phyloP scores from a whole-genome alignment of 2,888 invertebrate genomes.

The Dynastes hyllus region DNA sequence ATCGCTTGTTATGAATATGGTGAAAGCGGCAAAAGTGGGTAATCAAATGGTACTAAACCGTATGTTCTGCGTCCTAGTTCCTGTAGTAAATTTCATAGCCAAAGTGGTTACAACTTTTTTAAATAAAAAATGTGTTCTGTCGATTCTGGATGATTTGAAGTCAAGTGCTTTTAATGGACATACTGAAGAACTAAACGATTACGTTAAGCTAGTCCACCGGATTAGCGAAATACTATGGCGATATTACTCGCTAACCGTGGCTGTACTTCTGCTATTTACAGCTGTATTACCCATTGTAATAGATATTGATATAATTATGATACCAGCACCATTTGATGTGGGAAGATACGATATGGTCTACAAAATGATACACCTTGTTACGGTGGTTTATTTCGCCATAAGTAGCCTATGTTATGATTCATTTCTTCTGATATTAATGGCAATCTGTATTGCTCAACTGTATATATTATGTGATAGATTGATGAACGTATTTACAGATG shows the following conservation, averaged over 20 bases:
- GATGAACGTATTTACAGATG: not conserved
- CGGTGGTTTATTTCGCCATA: not conserved
- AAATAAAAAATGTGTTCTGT: not conserved
- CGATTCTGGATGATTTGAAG: not conserved
- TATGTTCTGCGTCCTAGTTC: not conserved
- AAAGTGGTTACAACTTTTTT: not conserved
- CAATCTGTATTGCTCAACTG: slow-evolving; percentile 8
- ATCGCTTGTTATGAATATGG: not conserved
- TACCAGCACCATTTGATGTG: slow-evolving; percentile 19
- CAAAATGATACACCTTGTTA: not conserved
- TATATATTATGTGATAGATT: slow-evolving; percentile 13
- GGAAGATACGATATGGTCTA: slow-evolving; percentile 7
- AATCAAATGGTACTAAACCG: not conserved
- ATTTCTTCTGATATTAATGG: not conserved
- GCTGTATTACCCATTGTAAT: not conserved
- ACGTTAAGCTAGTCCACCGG: not conserved
- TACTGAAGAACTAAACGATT: slow-evolving; percentile 6
- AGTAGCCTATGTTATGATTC: not conserved
- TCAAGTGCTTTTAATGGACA: slow-evolving; percentile 9
- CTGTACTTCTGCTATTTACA: not conserved
- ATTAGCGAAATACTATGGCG: not conserved
- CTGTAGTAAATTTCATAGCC: not conserved
- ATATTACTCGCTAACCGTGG: not conserved
- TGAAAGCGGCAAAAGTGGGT: not conserved
- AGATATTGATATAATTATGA: not conserved